Conservation (phyloP, 2,888 invertebrate genomes). For the Pachymerium ferrugineum region DNA sequence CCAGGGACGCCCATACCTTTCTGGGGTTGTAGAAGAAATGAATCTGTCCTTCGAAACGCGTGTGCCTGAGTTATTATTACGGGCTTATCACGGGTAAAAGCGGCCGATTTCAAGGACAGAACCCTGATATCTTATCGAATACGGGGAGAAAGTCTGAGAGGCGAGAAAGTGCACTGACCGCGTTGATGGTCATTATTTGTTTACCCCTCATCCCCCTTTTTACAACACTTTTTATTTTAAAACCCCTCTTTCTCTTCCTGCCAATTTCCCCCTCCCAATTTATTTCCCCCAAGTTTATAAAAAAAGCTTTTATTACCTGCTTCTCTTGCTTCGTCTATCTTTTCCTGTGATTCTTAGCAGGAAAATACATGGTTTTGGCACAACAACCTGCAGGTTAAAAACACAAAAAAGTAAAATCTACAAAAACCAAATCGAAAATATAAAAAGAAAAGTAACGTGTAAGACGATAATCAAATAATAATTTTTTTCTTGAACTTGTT, state of each 20-base stretch:
- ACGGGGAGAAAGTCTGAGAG: conserved; percentile 17
- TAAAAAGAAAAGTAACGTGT: background rate
- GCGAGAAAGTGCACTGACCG: conserved; percentile 27
- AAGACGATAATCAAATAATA: background rate
- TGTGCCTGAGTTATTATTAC: conserved; percentile 12
- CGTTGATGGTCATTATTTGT: conserved; percentile 24
- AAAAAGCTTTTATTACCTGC: too few species aligned
- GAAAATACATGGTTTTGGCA: background rate
- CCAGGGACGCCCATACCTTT: conserved; percentile 12
- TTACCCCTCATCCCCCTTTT: background rate
- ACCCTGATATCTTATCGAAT: background rate
- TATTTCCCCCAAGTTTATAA: too few species aligned
- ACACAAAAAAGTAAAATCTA: background rate
- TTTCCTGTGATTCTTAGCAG: background rate
- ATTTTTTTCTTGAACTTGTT: conserved; percentile 1
- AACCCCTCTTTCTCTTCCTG: background rate
- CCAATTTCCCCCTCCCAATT: too few species aligned
- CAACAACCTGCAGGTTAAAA: background rate
- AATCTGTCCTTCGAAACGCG: background rate
- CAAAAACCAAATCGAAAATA: background rate
- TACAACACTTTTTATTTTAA: background rate
- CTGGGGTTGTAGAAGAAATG: too few species aligned
- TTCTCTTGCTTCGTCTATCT: background rate
- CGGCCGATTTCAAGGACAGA: conserved; percentile 27
- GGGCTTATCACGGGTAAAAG: conserved; percentile 27